These are phyloP conservation scores for Galemys pyrenaicus DNA, from an alignment of 2,113 vertebrate genomes.

Conservation along the genomic window DNA sequence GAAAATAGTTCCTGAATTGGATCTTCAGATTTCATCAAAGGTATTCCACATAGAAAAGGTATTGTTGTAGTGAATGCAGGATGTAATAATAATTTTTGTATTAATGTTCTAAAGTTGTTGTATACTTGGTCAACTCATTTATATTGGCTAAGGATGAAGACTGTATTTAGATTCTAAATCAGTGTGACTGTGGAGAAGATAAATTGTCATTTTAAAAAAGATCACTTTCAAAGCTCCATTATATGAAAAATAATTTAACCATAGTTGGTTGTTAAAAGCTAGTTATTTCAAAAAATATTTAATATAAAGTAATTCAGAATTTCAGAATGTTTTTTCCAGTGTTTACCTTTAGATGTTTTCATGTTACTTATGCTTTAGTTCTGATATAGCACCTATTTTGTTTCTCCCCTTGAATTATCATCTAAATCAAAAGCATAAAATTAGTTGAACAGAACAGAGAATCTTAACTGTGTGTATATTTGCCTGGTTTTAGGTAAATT, in stretches of 20 bases:
- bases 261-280: not conserved
- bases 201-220: not conserved
- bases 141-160: not conserved
- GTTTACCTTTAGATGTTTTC: slow-evolving; percentile 10
- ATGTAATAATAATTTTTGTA: slow-evolving; percentile 15
- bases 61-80: not conserved
- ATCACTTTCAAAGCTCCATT: slow-evolving; percentile 19
- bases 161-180: not conserved
- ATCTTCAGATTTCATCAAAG: slow-evolving; percentile 10
- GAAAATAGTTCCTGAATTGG: not conserved
- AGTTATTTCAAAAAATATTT: not conserved
- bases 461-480: not conserved
- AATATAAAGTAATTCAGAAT: slow-evolving; percentile 34
- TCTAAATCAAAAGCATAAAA: slow-evolving; percentile 37
- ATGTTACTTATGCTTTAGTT: slow-evolving; percentile 25
- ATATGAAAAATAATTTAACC: slow-evolving; percentile 16
- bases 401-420: not conserved
- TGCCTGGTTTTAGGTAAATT: slow-evolving; percentile 44
- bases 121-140: not conserved
- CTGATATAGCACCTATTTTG: not conserved
- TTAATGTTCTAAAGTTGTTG: not conserved
- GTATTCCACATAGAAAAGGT: not conserved
- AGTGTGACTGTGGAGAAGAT: slow-evolving; percentile 3
- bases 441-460: not conserved
- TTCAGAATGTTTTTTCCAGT: not conserved